Evolutionary conservation across 2,797 vertebrate genomes (phyloP), one percentile per base, ranked within the genome.

Genomic region (Babyrousa celebensis): DNA sequence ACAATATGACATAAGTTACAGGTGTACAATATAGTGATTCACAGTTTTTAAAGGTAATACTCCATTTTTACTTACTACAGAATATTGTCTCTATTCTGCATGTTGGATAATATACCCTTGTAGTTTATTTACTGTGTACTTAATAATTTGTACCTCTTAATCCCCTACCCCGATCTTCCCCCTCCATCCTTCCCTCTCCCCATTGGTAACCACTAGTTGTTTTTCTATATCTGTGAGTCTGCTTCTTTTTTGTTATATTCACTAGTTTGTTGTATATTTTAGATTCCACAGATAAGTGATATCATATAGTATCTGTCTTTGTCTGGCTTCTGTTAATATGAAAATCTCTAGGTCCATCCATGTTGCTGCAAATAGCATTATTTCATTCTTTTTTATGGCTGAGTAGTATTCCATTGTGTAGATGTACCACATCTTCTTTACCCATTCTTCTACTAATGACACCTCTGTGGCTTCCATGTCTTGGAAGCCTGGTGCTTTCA

Each of bases 101-200:
- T 9, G 52, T 58, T 23, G 29, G 54, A 15, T 29, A 29, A 2
- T 58, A 15, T 21, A 58, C 23, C 54, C 75, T 56, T 56, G 12
- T 36, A 32, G 52, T 29, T 54, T 32, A 15, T 32, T 20, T 32
- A 36, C 4, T 54, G 11, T 3, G 56, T 20, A 4, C 12, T 21
- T 32, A 32, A 78, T 32, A 23, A 18, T 21, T 32, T 58, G 52
- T 78, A 14, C 29, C 3, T 58, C 29, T 21, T 27, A 4, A 4
- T 21, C 1, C 16, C 3, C n/a, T n/a, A 58, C 20, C 75, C 29
- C n/a, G 8, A 0, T 1, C 29, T 4, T 58, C 52, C 52, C 12
- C 29, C 12, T 32, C 18, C 75, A 36, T 36, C 36, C 36, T 36
- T 36, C 36, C 36, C 36, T 36, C 36, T 52, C 74, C 18, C 11